Evolutionary conservation across 2,113 vertebrate species (phyloP), one percentile per base, ranked within the genome.

Genomic region (Propithecus coquereli): DNA sequence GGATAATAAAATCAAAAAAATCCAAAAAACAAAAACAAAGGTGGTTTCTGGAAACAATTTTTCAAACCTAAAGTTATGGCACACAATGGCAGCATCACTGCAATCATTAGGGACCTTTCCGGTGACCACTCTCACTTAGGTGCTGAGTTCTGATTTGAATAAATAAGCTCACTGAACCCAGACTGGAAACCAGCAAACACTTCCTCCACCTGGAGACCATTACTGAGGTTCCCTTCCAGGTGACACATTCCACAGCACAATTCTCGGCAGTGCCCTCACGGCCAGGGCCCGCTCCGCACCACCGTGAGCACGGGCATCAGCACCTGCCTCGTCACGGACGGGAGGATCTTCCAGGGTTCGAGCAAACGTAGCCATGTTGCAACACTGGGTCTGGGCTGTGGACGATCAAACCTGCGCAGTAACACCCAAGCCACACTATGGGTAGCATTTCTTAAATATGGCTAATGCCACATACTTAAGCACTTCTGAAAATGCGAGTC

Each of bases 231-330:
- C 40, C 43, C 68, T 68, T 93, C 82, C 59, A 30, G 37, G 79
- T 22, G 66, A 66, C 65, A 47, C 2, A 12, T 45, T 50, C 52
- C 23, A 37, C 11, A 30, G 6, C 52, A 76, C 23, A 43, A 1
- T 6, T 43, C 45, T 40, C 2, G 13, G 22, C 4, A 50, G 52
- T 34, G 30, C n/a, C 0, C 0, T 16, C 8, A 9, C 4, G 0
- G 71, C n/a, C 0, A 2, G 52, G n/a, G 86, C 37, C 47, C 6
- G 11, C 2, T 13, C 20, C 1, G 0, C 18, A 11, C 8, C n/a
- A 10, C 50, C 25, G 61, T n/a, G 11, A 18, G 16, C 9, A 10
- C 43, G 12, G 11, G 12, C n/a, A 37, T 17, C 8, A 8, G 57
- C 0, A 6, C 23, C 50, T 45, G 65, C 23, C 59, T 25, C 20